A percentile compares a stretch with the other conserved stretches of the same genome.
These are phyloP conservation scores for Eutrigla gurnardus DNA, from an alignment of 2,797 vertebrate species.

Conservation along the genomic window DNA sequence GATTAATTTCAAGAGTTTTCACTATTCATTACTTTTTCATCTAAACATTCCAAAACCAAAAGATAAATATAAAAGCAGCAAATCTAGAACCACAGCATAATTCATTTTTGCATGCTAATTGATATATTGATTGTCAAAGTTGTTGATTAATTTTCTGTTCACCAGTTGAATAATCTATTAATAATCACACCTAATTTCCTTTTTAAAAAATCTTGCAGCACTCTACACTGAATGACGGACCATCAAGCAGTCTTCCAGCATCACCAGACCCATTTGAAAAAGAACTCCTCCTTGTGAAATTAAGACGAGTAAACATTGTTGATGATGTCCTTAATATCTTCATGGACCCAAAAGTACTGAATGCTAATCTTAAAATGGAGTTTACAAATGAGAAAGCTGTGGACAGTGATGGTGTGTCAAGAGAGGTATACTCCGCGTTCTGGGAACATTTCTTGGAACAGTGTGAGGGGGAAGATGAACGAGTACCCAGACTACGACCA, in stretches of 20 bases:
- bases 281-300: slow-evolving; percentile 24
- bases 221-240: slow-evolving; percentile 29
- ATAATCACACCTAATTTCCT: slow-evolving; percentile 18
- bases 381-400: slow-evolving; percentile 24
- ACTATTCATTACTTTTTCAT: no score
- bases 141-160: no score
- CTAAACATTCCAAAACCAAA: no score
- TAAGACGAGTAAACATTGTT: slow-evolving; percentile 42
- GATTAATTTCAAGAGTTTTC: no score
- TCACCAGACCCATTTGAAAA: slow-evolving; percentile 26
- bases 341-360: slow-evolving; percentile 41
- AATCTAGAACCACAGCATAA: no score
- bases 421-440: slow-evolving; percentile 11
- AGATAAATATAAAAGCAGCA: no score
- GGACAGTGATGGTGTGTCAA: slow-evolving; percentile 27
- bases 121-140: no score
- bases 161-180: not conserved
- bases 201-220: slow-evolving; percentile 24
- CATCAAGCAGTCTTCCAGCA: slow-evolving; percentile 28
- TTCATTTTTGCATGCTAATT: no score
- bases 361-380: slow-evolving; percentile 10
- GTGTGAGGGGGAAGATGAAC: slow-evolving; percentile 41
- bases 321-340: slow-evolving; percentile 39
- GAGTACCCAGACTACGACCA: not conserved
- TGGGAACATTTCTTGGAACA: slow-evolving; percentile 44